Percentiles rank a stretch among this genome's conserved stretches.
Evolutionary conservation across 2,113 vertebrate genomes (phyloP).

Genomic region (Rhinichthys klamathensis): DNA sequence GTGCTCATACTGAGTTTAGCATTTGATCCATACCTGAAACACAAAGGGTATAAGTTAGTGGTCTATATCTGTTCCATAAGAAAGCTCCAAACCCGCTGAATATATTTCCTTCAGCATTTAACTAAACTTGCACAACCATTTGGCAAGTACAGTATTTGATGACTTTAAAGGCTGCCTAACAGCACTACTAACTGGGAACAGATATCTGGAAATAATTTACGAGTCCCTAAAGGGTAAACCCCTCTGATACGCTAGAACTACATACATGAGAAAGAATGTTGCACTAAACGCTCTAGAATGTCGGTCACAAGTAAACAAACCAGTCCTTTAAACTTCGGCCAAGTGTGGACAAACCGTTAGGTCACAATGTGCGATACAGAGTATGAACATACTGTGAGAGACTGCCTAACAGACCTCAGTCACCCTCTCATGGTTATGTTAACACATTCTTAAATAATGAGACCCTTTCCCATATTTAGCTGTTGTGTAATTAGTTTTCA

Average conservation of each 20-base stretch:
- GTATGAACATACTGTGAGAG: neutral
- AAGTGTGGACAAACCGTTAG: neutral
- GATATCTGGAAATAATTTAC: constrained; percentile 1
- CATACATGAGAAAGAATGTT: constrained; percentile 25
- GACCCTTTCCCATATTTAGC: constrained; percentile 5
- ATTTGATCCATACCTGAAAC: constrained; percentile 43
- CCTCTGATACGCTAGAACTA: neutral
- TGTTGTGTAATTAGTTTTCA: constrained; percentile 29
- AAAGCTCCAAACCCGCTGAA: neutral
- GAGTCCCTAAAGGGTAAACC: constrained; percentile 1
- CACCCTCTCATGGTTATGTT: neutral
- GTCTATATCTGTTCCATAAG: neutral
- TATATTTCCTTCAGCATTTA: neutral
- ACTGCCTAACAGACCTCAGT: neutral
- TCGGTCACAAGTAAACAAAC: neutral
- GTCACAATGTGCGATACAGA: neutral
- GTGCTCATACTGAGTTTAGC: constrained; percentile 1
- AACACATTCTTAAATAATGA: constrained; percentile 25
- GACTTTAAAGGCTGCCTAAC: neutral
- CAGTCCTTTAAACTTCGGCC: neutral
- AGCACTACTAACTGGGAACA: neutral
- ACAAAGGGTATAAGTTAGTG: neutral
- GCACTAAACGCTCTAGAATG: neutral
- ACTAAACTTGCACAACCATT: neutral
- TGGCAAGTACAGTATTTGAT: neutral